Base-by-base conservation (phyloP, 1,140 invertebrate genomes). In the Aphelinus atriplicis region DNA sequence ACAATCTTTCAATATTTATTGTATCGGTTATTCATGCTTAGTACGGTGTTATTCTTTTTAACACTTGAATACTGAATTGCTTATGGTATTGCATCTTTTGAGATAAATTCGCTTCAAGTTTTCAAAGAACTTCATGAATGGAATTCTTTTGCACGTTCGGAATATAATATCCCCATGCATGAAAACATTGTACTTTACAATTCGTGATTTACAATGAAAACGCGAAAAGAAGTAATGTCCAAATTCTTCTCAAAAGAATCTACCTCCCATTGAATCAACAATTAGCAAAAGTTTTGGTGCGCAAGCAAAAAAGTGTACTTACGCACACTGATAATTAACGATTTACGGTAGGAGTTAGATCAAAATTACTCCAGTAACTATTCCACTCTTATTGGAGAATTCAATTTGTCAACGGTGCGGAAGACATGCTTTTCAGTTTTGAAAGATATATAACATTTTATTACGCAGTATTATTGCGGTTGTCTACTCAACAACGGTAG, bases 351-450 rank as follows among this genome's bases (percentile, higher is more conserved):
- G 51, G 64, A 66, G 64, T 66, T 51, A 50, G 48, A 53, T 1
- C 51, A 50, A n/a, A 48, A 64, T 47, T 47, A 48, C 62, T 64
- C 62, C 10, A 48, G 45, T 53, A 42, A 53, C 6, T 45, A 26
- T 26, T 55, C 48, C 43, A 47, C 45, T 69, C 67, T 5, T 55
- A 7, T 42, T 71, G 60, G 62, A 47, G 43, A 71, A 10, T 71
- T 53, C 26, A 62, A 71, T 53, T 71, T 9, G 56, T 55, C 47
- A 72, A 57, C 53, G 42, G 70, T 72, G 62, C 61, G 70, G 70
- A 72, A 72, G 70, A 72, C 70, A 65, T 70, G 61, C 42, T 70
- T 62, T 71, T 71, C 56, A 71, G 50, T 43, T 62, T 71, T 71
- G n/a, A 47, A 53, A 7, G 48, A 61, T 71, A 50, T 26, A 71